These are phyloP conservation scores for Cottus gobio DNA, from an alignment of 2,113 vertebrate genomes.

Conservation along the genomic window DNA sequence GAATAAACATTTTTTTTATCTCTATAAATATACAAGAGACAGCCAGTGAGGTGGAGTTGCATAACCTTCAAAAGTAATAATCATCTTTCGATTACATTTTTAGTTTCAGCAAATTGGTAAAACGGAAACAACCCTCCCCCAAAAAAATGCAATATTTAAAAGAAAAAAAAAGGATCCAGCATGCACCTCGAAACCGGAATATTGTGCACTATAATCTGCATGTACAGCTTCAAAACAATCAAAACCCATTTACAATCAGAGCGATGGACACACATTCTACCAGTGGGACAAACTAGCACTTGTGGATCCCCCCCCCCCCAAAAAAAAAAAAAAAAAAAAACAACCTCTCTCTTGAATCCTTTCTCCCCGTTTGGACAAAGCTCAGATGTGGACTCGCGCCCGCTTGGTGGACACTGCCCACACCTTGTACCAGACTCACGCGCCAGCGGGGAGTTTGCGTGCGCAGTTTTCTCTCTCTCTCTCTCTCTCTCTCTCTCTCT, in stretches of 20 bases:
- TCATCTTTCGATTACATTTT: no score
- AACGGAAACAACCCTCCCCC: no score
- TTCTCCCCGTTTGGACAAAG: not conserved
- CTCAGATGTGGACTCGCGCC: conserved; percentile 20
- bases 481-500: not conserved
- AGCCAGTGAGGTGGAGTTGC: not conserved
- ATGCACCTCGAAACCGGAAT: not conserved
- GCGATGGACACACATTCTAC: not conserved
- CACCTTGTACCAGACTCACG: conserved; percentile 31
- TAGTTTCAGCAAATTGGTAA: not conserved
- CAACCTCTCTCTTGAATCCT: not conserved
- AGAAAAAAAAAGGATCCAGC: not conserved
- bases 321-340: no score
- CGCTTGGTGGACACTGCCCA: conserved; percentile 39
- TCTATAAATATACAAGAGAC: not conserved
- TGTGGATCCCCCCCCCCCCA: not conserved
- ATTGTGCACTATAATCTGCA: not conserved
- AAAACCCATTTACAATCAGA: not conserved
- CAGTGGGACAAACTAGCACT: not conserved
- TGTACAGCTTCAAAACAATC: not conserved
- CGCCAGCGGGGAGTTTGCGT: conserved; percentile 50
- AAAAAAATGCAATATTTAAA: not conserved
- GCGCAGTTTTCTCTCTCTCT: conserved; percentile 16
- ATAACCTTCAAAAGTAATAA: not conserved
- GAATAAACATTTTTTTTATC: not conserved